Conservation (phyloP, 1,140 invertebrate genomes). For the Acyrthosiphon pisum region DNA sequence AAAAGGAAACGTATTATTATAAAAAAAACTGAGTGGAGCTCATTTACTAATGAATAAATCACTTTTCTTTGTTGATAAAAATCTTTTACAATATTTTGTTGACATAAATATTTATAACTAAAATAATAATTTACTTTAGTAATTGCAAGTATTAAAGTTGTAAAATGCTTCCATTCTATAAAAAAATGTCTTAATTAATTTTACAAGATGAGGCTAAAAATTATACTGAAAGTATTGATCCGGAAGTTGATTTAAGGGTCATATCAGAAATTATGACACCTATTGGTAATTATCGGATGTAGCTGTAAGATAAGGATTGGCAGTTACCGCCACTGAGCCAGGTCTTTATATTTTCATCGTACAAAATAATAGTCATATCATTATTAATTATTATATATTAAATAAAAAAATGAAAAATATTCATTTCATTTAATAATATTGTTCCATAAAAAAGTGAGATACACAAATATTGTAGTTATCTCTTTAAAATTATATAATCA, state of each 20-base stretch:
- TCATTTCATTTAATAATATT: neutral
- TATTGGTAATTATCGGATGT: neutral
- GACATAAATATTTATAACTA: neutral
- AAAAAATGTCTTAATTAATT: neutral
- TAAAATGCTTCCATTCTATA: neutral
- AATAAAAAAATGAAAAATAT: neutral
- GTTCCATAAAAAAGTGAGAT: neutral
- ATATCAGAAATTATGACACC: neutral
- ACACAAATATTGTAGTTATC: too few relatives aligned
- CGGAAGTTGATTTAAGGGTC: neutral
- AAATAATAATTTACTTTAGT: neutral
- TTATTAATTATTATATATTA: neutral
- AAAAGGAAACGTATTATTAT: neutral
- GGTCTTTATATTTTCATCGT: neutral
- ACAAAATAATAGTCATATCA: too few relatives aligned
- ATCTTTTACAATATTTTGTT: neutral
- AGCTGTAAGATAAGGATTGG: neutral
- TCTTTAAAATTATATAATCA: neutral
- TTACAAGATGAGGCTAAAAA: neutral
- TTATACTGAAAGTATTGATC: neutral
- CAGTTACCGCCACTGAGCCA: neutral
- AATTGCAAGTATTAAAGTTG: neutral
- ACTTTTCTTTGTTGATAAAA: neutral
- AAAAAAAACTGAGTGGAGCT: neutral
- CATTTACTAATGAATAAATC: neutral